These are phyloP conservation scores for Pyralis farinalis DNA, from an alignment of 2,888 invertebrate species.

Conservation along the genomic window DNA sequence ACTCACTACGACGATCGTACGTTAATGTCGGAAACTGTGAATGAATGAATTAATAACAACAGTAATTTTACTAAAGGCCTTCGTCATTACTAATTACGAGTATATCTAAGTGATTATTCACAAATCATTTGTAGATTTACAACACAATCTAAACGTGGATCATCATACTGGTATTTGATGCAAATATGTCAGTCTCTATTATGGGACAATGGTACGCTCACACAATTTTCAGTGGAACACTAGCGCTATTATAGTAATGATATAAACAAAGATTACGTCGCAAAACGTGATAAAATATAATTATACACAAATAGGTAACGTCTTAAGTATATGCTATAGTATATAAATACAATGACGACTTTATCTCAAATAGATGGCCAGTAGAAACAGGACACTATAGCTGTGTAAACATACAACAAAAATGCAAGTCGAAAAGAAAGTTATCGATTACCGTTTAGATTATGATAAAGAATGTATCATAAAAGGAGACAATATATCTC, in stretches of 20 bases:
- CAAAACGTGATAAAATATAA: conserved; percentile 3
- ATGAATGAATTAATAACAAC: no score
- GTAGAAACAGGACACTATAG: background rate
- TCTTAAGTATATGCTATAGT: background rate
- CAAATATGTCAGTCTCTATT: no score
- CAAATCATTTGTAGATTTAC: no score
- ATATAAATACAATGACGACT: background rate
- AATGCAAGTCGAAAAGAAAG: background rate
- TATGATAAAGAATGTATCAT: background rate
- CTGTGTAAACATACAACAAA: background rate
- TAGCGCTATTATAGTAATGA: background rate
- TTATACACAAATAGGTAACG: background rate
- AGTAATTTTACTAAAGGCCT: no score
- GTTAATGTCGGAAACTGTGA: no score
- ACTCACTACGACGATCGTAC: no score
- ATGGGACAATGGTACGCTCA: no score
- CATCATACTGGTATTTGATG: no score
- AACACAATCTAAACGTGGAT: no score
- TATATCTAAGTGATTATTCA: no score
- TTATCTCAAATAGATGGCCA: background rate
- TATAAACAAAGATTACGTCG: background rate
- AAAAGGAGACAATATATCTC: conserved; percentile 11
- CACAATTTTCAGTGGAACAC: background rate
- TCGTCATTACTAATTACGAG: no score
- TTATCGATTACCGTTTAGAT: background rate